phyloP scores from a whole-genome alignment of 2,888 invertebrate species.

The Orthonychiurus folsomi region DNA sequence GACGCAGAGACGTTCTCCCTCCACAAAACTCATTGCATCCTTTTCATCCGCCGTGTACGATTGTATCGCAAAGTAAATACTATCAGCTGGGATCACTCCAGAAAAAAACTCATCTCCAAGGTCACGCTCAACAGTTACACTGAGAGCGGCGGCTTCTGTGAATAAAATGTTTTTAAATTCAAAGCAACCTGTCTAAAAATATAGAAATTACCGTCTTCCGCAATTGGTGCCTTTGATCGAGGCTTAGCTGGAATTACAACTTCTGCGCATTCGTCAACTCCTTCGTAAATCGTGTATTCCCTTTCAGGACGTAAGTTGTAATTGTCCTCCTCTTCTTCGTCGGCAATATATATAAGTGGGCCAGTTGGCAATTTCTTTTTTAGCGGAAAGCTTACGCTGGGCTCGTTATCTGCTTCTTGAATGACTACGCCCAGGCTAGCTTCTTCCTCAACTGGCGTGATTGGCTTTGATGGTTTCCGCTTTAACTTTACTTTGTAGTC shows the following conservation, averaged over 20 bases:
- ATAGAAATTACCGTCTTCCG: constrained; percentile 19
- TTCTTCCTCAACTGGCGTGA: constrained; percentile 55
- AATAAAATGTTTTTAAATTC: background rate
- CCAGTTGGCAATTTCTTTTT: constrained; percentile 31
- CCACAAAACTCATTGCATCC: constrained; percentile 75
- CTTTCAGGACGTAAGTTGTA: constrained; percentile 46
- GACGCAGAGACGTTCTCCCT: constrained; percentile 80
- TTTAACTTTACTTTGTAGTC: constrained; percentile 75
- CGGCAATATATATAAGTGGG: constrained; percentile 39
- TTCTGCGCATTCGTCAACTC: constrained; percentile 43
- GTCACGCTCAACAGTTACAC: constrained; percentile 42
- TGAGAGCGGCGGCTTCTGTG: constrained; percentile 23
- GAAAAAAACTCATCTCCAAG: constrained; percentile 62
- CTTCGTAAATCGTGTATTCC: constrained; percentile 44
- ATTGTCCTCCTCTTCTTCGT: constrained; percentile 50
- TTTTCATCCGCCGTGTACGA: constrained; percentile 72
- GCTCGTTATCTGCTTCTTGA: constrained; percentile 47
- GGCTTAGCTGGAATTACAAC: constrained; percentile 47
- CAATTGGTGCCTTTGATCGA: constrained; percentile 37
- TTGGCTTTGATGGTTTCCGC: constrained; percentile 49
- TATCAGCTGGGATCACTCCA: constrained; percentile 55
- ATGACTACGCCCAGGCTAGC: constrained; percentile 17
- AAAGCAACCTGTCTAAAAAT: constrained; percentile 3
- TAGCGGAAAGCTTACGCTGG: constrained; percentile 45
- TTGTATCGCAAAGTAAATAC: constrained; percentile 71